Base-by-base conservation (phyloP, 2,113 vertebrate species). In the Tupaia tana region DNA sequence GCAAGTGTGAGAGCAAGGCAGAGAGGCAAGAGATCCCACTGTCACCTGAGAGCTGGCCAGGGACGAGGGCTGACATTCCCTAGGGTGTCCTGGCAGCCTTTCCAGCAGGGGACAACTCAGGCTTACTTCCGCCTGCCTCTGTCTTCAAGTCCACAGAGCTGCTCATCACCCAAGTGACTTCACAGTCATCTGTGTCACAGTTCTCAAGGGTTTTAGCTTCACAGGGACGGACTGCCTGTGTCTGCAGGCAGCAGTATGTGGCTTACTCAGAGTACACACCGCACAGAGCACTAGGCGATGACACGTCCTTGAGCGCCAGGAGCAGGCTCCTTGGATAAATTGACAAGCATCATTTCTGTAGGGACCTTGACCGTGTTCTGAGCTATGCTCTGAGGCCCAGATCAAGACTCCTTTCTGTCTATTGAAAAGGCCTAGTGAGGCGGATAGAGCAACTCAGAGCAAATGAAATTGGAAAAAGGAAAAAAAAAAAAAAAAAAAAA, bases 1-100 rank as follows among this genome's bases (percentile, higher is more conserved):
- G 11, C 6, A 25, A 4, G 3, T 3, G 13, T n/a, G 14, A 64
- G 8, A 2, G 7, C 52, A 20, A 8, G 22, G 13, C 18, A 43
- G 43, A 43, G 43, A 43, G 43, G 43, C 43, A 43, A 5, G 43
- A 43, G 43, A 43, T 5, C 43, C 43, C 43, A 43, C 43, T 43
- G 43, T 43, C 43, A 43, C 43, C 43, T 43, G 43, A 43, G 43
- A 43, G 43, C 43, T 43, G 43, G 3, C 43, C 43, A 43, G 3
- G 2, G 24, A 8, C 24, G 4, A 19, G 4, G 0, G 0, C 0
- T 3, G 18, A 34, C 34, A 22, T 29, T 81, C 13, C 9, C 0
- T 31, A 6, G 16, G 19, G 3, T 8, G 54, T 78, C 31, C 20
- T 67, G 22, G 7, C 15, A 2, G 14, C 2, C 31, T 10, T 3